phyloP scores from a whole-genome alignment of 2,113 vertebrate genomes.

The Bubalus kerabau region DNA sequence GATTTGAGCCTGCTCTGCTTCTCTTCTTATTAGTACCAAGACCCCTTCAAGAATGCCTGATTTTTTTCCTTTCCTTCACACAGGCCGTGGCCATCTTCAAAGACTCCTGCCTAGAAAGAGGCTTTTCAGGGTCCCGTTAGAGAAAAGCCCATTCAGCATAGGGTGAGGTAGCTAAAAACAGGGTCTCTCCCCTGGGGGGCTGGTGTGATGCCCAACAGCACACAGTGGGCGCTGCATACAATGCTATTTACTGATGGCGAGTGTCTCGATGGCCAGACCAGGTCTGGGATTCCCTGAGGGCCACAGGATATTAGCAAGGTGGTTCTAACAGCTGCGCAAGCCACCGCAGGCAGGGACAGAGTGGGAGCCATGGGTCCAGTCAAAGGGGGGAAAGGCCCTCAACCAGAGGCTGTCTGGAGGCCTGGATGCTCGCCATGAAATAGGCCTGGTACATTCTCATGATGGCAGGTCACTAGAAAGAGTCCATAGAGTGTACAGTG shows the following conservation, averaged over 20 bases:
- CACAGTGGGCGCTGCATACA: not conserved
- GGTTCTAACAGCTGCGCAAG: constrained; percentile 54
- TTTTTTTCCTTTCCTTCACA: not conserved
- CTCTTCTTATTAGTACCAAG: not conserved
- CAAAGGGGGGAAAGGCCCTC: constrained; percentile 1
- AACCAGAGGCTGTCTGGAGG: constrained; percentile 44
- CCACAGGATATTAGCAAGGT: constrained; percentile 51
- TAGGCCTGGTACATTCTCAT: not conserved
- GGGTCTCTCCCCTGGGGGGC: not conserved
- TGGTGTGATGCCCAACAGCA: constrained; percentile 13
- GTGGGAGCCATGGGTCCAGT: constrained; percentile 41
- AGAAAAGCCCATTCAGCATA: not conserved
- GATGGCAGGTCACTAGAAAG: not conserved
- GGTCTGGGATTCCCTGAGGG: constrained; percentile 40
- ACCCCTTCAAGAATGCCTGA: not conserved
- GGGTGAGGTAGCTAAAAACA: not conserved
- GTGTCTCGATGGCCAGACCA: constrained; percentile 40
- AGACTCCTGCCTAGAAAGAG: not conserved
- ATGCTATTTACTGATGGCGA: not conserved
- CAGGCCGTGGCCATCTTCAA: not conserved
- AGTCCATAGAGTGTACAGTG: not conserved
- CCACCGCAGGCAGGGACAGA: not conserved
- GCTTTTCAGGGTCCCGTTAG: not conserved
- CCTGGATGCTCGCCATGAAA: not conserved
- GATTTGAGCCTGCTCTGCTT: not conserved